A percentile compares a stretch with the other conserved stretches of the same genome.
phyloP scores from a whole-genome alignment of 2,113 vertebrate genomes.

The Herpailurus yagouaroundi region DNA sequence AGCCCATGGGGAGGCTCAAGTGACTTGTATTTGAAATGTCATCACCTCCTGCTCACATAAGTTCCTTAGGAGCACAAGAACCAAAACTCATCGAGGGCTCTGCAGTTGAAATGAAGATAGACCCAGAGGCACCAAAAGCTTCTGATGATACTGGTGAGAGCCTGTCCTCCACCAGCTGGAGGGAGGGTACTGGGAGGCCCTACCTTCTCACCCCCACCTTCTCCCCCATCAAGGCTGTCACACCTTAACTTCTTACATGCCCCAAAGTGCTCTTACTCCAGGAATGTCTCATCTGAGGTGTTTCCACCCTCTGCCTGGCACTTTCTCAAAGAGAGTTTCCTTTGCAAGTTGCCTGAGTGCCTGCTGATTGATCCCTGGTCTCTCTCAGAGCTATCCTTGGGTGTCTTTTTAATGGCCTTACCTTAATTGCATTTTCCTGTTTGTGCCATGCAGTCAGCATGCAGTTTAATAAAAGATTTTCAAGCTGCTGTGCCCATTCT shows the following conservation, averaged over 20 bases:
- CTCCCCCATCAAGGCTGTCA: neutral
- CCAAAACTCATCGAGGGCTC: neutral
- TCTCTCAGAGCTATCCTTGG: slow-evolving; percentile 63
- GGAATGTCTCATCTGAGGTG: neutral
- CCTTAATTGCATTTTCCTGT: slow-evolving; percentile 78
- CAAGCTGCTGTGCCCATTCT: slow-evolving; percentile 63
- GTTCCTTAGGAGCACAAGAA: neutral
- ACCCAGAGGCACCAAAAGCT: neutral
- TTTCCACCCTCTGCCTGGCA: neutral
- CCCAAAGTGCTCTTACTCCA: neutral
- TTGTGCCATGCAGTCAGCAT: slow-evolving; percentile 54
- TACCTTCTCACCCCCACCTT: fast-evolving
- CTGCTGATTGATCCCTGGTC: slow-evolving; percentile 43
- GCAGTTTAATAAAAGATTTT: slow-evolving; percentile 76
- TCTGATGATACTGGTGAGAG: too few species aligned
- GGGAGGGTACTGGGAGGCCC: neutral
- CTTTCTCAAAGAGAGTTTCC: slow-evolving; percentile 54
- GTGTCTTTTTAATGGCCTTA: slow-evolving; percentile 62
- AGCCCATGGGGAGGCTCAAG: neutral
- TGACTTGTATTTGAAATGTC: neutral
- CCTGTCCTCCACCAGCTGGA: fast-evolving
- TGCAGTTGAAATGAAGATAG: neutral
- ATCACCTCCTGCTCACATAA: neutral
- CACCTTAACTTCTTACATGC: neutral
- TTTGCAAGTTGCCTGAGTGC: neutral